Percentiles rank a stretch among this genome's conserved stretches.
These are phyloP conservation scores for Anastrepha ludens DNA, from an alignment of 1,140 invertebrate genomes.

Conservation along the genomic window DNA sequence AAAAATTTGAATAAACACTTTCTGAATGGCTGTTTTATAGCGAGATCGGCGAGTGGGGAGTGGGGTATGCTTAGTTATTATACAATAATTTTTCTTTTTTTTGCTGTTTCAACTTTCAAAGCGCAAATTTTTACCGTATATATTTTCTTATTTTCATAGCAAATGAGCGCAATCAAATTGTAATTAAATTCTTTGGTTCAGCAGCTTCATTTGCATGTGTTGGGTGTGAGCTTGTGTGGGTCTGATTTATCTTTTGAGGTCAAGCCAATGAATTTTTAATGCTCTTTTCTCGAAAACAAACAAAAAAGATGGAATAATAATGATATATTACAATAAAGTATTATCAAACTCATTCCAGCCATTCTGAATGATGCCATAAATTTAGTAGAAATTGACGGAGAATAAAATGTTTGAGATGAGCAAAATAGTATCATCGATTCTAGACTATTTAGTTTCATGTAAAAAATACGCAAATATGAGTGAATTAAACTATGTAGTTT, in stretches of 20 bases:
- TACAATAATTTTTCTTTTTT: background rate
- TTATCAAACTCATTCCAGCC: too few species aligned
- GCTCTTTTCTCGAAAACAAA: background rate
- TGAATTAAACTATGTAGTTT: too few species aligned
- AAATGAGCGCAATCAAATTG: conserved; percentile 45
- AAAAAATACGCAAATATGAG: too few species aligned
- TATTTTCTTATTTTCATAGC: background rate
- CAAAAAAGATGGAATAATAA: background rate
- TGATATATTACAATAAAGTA: too few species aligned
- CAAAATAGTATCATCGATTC: too few species aligned
- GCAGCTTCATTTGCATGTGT: background rate
- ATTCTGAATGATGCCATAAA: too few species aligned
- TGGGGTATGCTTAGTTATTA: background rate
- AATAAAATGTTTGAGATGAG: too few species aligned
- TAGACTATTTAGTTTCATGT: too few species aligned
- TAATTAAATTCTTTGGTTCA: conserved; percentile 5
- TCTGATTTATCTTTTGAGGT: background rate
- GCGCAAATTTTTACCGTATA: background rate
- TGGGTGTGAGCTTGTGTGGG: background rate
- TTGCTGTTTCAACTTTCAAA: background rate
- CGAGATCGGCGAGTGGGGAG: background rate
- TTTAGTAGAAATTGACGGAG: too few species aligned
- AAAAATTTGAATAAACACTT: conserved; percentile 22
- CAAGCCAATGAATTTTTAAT: background rate
- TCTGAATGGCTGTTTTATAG: background rate